Base-by-base conservation (phyloP, 2,797 vertebrate species). In the Oreonectes daqikongensis region DNA sequence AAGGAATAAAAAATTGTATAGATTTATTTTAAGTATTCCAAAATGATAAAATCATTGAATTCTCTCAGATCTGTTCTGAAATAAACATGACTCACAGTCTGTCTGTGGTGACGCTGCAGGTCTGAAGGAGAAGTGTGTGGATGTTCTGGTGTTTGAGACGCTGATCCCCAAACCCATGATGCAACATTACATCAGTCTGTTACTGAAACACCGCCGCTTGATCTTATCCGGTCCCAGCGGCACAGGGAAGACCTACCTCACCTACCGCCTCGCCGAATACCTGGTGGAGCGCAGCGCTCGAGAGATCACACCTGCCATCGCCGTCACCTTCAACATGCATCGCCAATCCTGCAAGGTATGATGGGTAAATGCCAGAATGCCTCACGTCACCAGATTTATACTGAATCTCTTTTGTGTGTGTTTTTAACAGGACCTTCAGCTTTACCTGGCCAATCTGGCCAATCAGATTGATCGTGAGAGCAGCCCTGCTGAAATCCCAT, bases 141-240 rank as follows among this genome's bases (percentile, higher is more conserved):
- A 99, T 90, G 95, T 95, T 87, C 90, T 99, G 84, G 96, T 98
- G 81, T 99, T 99, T 0, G 96, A 98, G 90, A 98, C 97, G 0
- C 95, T 99, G 26, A 95, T 99, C 82, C 98, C 97, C 73, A 99
- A 99, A 92, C 95, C 97, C 68, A 98, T 99, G 98, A 96, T 98
- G 94, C 98, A 99, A 83, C 98, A 99, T 84, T 99, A 99, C 85
- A 97, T 98, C 83, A 96, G 98, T 79, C 94, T 98, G 79, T 92
- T 99, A 61, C 94, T 99, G 66, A 99, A 98, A 87, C 98, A 99
- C 86, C 94, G 98, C 11, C 95, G 98, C 24, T 93, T 98, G 35
- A 93, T 99, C 81, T 91, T 98, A 74, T 96, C 97, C 0, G 98
- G 98, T 2, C 97, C 98, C 60, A 99, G 98, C 0, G 98, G 98